These are phyloP conservation scores for Eurosta solidaginis DNA, from an alignment of 1,140 invertebrate genomes.

Conservation along the genomic window DNA sequence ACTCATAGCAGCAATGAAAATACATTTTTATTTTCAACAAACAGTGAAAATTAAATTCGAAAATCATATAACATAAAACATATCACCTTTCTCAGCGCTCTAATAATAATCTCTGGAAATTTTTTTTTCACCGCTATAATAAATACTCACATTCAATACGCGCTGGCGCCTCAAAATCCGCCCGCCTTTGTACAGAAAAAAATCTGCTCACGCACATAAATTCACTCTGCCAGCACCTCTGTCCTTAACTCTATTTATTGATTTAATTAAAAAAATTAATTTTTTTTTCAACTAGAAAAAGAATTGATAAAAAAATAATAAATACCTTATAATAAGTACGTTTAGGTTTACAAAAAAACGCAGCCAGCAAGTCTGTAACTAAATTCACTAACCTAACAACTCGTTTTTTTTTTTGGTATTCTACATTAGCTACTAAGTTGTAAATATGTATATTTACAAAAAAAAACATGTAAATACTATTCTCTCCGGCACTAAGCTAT, in stretches of 20 bases:
- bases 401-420: conserved; percentile 1
- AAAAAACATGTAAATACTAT: neutral
- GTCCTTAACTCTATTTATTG: neutral
- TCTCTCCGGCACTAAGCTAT: conserved; percentile 2
- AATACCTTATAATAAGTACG: neutral
- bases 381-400: conserved; percentile 27
- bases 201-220: neutral
- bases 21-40: neutral
- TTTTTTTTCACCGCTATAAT: neutral
- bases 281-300: neutral
- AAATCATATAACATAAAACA: neutral
- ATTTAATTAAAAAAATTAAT: neutral
- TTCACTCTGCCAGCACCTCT: neutral
- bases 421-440: conserved; percentile 27
- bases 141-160: neutral
- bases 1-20: no score
- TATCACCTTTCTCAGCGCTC: neutral
- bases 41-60: neutral
- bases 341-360: neutral
- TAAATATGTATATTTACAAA: conserved; percentile 26
- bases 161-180: conserved; percentile 5
- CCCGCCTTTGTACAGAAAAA: neutral
- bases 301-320: neutral
- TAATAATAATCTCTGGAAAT: neutral
- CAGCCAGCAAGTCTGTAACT: conserved; percentile 30